These are phyloP conservation scores for Hemicentrotus pulcherrimus DNA, from an alignment of 35 echinoderm and acorn worm genomes.

Conservation along the genomic window DNA sequence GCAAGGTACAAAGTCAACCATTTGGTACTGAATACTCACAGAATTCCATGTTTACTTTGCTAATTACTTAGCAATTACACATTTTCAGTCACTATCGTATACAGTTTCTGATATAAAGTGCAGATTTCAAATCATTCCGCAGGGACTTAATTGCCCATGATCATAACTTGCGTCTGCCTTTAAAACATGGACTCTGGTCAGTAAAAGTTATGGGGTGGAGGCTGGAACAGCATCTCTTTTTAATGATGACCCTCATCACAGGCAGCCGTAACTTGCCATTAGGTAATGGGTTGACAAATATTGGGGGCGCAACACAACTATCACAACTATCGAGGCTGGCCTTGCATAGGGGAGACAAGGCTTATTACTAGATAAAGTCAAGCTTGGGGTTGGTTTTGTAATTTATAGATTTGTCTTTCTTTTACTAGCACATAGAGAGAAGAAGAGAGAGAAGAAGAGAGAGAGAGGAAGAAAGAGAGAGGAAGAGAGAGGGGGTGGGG, in stretches of 20 bases:
- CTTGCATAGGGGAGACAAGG: background rate
- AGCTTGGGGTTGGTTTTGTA: background rate
- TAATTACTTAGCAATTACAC: background rate
- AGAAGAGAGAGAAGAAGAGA: too few relatives aligned
- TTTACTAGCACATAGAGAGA: background rate
- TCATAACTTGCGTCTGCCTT: background rate
- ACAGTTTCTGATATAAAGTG: background rate
- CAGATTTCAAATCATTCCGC: background rate
- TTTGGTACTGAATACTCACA: background rate
- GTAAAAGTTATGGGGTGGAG: background rate
- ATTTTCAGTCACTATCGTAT: background rate
- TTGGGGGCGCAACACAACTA: background rate
- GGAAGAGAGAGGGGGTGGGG: too few relatives aligned
- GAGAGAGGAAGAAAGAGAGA: too few relatives aligned
- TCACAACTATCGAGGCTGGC: background rate
- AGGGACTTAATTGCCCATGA: background rate
- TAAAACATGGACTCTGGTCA: background rate
- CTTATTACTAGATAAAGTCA: background rate
- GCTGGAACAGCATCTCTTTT: background rate
- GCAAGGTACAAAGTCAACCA: background rate
- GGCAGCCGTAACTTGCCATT: background rate
- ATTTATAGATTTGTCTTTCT: background rate
- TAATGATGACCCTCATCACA: background rate
- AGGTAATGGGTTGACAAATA: conserved; percentile 42
- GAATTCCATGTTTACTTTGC: background rate